Evolutionary conservation across 2,113 vertebrate genomes (phyloP).

Genomic region (Mesembrinibis cayennensis): DNA sequence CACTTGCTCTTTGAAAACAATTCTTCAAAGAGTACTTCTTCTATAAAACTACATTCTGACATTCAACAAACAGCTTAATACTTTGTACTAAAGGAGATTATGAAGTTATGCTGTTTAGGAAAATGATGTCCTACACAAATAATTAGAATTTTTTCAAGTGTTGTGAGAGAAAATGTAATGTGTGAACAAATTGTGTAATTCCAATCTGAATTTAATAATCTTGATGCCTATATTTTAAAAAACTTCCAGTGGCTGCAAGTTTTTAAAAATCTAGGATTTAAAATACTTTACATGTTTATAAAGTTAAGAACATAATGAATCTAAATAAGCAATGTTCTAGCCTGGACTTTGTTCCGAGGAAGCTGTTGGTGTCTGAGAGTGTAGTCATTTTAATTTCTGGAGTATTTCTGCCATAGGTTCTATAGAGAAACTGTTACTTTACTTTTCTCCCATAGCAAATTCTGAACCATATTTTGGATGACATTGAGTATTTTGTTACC

Average conservation of each 20-base stretch:
- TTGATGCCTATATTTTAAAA: background rate
- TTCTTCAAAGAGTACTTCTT: background rate
- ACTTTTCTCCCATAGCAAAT: conserved; percentile 84
- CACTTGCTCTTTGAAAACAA: background rate
- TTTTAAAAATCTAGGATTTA: background rate
- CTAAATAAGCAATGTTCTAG: background rate
- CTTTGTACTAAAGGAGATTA: background rate
- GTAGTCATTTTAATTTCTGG: background rate
- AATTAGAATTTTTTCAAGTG: background rate
- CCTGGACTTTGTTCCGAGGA: background rate
- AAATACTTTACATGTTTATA: background rate
- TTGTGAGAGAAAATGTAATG: background rate
- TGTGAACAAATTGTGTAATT: background rate
- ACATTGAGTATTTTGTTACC: conserved; percentile 93
- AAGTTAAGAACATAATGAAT: background rate
- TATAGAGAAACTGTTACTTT: background rate
- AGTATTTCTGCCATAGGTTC: background rate
- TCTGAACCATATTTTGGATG: conserved; percentile 96
- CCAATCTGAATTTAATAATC: background rate
- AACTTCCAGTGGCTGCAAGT: background rate
- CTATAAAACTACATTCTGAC: background rate
- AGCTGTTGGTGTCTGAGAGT: background rate
- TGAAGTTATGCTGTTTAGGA: background rate
- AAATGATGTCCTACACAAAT: background rate
- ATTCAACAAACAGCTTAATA: background rate